Percentiles rank a stretch among this genome's conserved stretches.
Conservation (phyloP, 2,113 vertebrate genomes). For the Centrocercus urophasianus region DNA sequence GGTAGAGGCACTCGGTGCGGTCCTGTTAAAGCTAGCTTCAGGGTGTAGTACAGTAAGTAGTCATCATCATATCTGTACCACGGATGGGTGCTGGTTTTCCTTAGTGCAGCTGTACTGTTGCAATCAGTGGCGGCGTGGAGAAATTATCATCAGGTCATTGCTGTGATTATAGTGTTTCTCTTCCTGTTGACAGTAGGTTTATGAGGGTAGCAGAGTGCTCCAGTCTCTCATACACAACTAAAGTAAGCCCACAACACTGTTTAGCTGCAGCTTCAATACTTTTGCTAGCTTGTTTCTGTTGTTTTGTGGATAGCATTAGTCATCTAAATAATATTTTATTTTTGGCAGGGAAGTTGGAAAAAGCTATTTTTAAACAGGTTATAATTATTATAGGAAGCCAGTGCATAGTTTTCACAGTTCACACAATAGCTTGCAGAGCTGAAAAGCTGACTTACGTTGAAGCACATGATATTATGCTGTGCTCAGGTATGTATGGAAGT, state of each 20-base stretch:
- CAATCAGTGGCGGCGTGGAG: not conserved
- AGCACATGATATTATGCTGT: not conserved
- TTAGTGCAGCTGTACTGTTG: not conserved
- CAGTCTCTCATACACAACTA: not conserved
- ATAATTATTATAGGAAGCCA: not conserved
- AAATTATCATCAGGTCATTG: not conserved
- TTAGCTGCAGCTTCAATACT: not conserved
- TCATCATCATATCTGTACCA: not conserved
- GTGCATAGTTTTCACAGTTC: not conserved
- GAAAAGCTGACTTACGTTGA: not conserved
- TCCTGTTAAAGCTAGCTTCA: not conserved
- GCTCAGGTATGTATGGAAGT: not conserved
- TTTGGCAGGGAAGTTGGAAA: not conserved
- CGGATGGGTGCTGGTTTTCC: not conserved
- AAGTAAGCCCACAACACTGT: not conserved
- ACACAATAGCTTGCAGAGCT: not conserved
- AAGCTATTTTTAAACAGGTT: slow-evolving; percentile 9
- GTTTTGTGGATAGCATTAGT: not conserved
- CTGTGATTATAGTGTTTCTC: not conserved
- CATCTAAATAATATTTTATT: not conserved
- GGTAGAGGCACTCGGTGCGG: not conserved
- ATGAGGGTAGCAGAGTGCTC: not conserved
- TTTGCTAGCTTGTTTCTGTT: not conserved
- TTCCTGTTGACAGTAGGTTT: not conserved
- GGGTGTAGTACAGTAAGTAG: not conserved